A percentile compares a stretch with the other conserved stretches of the same genome.
Conservation (phyloP, 2,113 vertebrate species). For the Lepus timidus region DNA sequence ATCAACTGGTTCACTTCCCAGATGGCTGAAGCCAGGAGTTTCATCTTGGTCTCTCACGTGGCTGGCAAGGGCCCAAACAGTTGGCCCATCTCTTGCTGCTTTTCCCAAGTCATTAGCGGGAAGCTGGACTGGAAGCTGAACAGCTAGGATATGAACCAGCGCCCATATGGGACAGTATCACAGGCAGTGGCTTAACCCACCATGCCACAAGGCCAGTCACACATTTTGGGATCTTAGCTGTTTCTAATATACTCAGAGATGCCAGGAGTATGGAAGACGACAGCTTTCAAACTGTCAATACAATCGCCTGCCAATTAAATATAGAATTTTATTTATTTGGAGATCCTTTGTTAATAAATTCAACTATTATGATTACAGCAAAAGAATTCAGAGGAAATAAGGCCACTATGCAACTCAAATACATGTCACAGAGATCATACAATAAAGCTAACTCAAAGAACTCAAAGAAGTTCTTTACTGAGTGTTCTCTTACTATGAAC, state of each 20-base stretch:
- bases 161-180: no score
- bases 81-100: no score
- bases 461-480: background rate
- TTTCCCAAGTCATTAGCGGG: no score
- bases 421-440: background rate
- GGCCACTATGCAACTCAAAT: background rate
- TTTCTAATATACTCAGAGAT: conserved; percentile 21
- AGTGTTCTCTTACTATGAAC: conserved; percentile 18
- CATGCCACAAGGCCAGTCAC: no score
- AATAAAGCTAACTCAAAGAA: background rate
- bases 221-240: background rate
- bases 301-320: conserved; percentile 37
- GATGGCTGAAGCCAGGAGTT: no score
- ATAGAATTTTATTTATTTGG: conserved; percentile 25
- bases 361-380: background rate
- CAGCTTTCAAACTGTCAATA: conserved; percentile 39
- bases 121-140: no score
- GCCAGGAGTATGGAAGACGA: background rate
- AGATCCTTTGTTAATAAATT: conserved; percentile 5
- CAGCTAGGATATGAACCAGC: no score
- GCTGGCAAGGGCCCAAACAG: no score
- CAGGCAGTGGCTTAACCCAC: no score
- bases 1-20: no score
- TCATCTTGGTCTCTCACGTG: no score
- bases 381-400: conserved; percentile 32